These are phyloP conservation scores for Jordanella pulchra DNA, from an alignment of 2,797 vertebrate species.

Conservation along the genomic window DNA sequence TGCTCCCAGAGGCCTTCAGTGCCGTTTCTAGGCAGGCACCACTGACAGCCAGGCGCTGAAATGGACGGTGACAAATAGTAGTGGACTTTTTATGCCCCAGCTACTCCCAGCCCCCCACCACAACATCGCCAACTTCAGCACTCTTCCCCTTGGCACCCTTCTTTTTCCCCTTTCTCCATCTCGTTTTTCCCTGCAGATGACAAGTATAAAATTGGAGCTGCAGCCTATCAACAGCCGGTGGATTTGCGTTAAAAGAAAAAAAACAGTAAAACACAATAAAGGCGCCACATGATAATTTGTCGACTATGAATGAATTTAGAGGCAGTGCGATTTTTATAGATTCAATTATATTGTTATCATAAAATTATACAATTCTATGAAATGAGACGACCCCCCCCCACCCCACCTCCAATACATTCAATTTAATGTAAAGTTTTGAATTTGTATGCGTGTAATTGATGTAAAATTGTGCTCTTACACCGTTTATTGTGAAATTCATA, in stretches of 20 bases:
- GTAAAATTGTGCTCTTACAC: neutral
- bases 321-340: neutral
- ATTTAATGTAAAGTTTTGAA: constrained; percentile 11
- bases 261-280: constrained; percentile 11
- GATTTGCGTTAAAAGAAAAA: constrained; percentile 24
- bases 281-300: constrained; percentile 18
- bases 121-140: constrained; percentile 11
- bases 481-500: no score
- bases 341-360: neutral
- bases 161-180: constrained; percentile 16
- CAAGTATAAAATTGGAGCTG: constrained; percentile 37
- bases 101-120: constrained; percentile 31
- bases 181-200: constrained; percentile 41
- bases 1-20: constrained; percentile 63
- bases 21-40: constrained; percentile 39
- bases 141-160: constrained; percentile 16
- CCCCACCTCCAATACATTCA: neutral
- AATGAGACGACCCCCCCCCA: no score
- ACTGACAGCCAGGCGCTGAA: constrained; percentile 52
- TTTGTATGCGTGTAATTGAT: neutral
- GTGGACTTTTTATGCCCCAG: constrained; percentile 65
- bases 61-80: constrained; percentile 67
- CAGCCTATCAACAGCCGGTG: constrained; percentile 46
- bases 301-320: constrained; percentile 3
- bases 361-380: neutral